A percentile compares a stretch with the other conserved stretches of the same genome.
Conservation (phyloP, 2,888 invertebrate species). For the Mythimna ferrago region DNA sequence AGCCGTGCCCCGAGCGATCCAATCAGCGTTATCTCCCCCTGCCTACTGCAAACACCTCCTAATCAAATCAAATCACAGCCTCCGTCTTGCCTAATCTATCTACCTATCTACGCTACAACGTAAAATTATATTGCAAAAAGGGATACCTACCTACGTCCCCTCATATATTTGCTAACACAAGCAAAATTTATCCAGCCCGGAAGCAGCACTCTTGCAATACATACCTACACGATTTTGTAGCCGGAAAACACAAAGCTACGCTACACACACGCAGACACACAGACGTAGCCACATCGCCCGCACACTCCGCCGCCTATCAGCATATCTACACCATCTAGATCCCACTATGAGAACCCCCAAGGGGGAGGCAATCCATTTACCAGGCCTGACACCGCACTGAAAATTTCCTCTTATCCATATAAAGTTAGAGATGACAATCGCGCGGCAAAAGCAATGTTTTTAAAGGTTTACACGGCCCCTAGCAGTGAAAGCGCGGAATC, state of each 20-base stretch:
- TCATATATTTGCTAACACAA: slow-evolving; percentile 90
- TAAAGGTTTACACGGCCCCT: slow-evolving; percentile 91
- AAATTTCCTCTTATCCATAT: slow-evolving; percentile 85
- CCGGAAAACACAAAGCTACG: slow-evolving; percentile 84
- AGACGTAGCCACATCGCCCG: slow-evolving; percentile 72
- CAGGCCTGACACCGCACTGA: slow-evolving; percentile 78
- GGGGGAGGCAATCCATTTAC: slow-evolving; percentile 91
- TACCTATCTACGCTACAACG: slow-evolving; percentile 89
- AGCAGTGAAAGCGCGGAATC: slow-evolving; percentile 91
- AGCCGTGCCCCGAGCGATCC: slow-evolving; percentile 83
- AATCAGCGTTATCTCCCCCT: slow-evolving; percentile 89
- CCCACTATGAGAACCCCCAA: slow-evolving; percentile 90
- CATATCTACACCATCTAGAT: slow-evolving; percentile 91
- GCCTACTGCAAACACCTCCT: slow-evolving; percentile 89
- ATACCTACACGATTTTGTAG: slow-evolving; percentile 83
- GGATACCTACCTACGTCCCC: slow-evolving; percentile 88
- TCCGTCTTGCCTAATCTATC: slow-evolving; percentile 90
- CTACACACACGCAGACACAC: slow-evolving; percentile 75
- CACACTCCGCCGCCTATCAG: slow-evolving; percentile 87
- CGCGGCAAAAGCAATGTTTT: slow-evolving; percentile 87
- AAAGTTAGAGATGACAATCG: slow-evolving; percentile 89
- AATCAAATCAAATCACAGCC: slow-evolving; percentile 91
- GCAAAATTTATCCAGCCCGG: slow-evolving; percentile 89
- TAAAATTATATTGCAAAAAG: slow-evolving; percentile 90
- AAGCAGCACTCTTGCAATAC: slow-evolving; percentile 83